These are phyloP conservation scores for Halictus ligatus DNA, from an alignment of 2,888 invertebrate genomes.

Conservation along the genomic window DNA sequence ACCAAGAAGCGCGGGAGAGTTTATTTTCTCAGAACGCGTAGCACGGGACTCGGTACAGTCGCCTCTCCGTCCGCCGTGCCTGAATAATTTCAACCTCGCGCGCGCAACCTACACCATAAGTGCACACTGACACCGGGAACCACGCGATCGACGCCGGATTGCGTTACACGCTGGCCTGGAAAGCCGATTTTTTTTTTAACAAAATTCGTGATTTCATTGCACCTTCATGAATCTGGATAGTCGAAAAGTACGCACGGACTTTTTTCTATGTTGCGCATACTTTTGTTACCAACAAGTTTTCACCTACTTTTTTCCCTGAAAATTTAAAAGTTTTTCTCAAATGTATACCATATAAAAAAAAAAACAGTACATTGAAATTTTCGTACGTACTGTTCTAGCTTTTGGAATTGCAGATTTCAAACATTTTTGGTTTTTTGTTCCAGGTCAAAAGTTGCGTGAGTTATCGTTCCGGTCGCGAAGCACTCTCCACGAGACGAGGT, in stretches of 20 bases:
- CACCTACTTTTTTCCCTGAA: no score
- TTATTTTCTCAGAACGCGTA: slow-evolving; percentile 72
- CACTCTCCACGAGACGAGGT: background rate
- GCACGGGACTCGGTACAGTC: slow-evolving; percentile 55
- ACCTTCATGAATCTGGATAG: background rate
- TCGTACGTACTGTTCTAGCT: background rate
- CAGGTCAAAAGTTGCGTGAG: background rate
- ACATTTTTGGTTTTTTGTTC: background rate
- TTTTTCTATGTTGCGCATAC: no score
- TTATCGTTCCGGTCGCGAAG: background rate
- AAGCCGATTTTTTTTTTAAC: background rate
- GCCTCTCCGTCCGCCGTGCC: slow-evolving; percentile 39
- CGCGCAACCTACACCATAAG: slow-evolving; percentile 47
- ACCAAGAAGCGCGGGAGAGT: slow-evolving; percentile 70
- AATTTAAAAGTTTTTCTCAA: no score
- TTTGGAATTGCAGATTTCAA: background rate
- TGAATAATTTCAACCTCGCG: slow-evolving; percentile 67
- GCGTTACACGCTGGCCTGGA: slow-evolving; percentile 32
- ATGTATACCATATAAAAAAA: no score
- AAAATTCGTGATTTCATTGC: background rate
- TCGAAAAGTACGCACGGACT: no score
- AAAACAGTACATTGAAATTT: no score
- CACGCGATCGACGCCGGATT: slow-evolving; percentile 37
- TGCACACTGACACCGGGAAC: slow-evolving; percentile 31
- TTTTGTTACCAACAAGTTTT: no score